Conservation (phyloP, 2,888 invertebrate genomes). For the Eupithecia centaureata region DNA sequence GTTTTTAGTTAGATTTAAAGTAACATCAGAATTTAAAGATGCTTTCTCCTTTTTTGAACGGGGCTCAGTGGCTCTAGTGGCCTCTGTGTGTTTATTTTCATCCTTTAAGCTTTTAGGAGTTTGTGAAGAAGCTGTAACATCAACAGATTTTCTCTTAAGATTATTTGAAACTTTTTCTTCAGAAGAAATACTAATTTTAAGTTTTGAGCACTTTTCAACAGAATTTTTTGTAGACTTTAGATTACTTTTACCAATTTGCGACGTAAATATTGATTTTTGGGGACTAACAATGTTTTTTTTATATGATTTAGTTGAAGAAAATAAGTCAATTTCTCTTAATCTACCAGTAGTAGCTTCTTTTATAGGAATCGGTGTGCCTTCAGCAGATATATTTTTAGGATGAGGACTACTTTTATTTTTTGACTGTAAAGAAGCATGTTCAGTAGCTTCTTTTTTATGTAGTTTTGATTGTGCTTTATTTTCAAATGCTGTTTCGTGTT, state of each 20-base stretch:
- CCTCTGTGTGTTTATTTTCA: neutral
- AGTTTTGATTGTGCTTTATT: neutral
- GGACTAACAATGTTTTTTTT: constrained; percentile 8
- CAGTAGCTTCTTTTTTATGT: neutral
- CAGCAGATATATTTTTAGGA: neutral
- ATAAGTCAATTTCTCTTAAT: constrained; percentile 26
- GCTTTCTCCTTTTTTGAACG: neutral
- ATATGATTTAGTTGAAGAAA: constrained; percentile 16
- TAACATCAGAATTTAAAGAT: neutral
- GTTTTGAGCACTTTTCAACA: neutral
- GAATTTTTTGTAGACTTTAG: neutral
- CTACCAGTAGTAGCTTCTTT: constrained; percentile 1
- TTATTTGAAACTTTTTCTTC: constrained; percentile 1
- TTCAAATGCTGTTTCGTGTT: neutral
- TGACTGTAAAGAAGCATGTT: neutral
- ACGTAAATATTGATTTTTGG: constrained; percentile 5
- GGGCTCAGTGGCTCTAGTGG: neutral
- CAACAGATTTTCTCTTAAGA: constrained; percentile 3
- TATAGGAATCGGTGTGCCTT: neutral
- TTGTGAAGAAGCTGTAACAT: neutral
- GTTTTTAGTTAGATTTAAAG: neutral
- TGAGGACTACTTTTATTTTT: neutral
- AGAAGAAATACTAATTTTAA: constrained; percentile 2
- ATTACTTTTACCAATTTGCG: neutral
- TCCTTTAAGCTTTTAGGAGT: neutral